Conservation (phyloP, 2,797 vertebrate species). For the Pangasius krempfi region DNA sequence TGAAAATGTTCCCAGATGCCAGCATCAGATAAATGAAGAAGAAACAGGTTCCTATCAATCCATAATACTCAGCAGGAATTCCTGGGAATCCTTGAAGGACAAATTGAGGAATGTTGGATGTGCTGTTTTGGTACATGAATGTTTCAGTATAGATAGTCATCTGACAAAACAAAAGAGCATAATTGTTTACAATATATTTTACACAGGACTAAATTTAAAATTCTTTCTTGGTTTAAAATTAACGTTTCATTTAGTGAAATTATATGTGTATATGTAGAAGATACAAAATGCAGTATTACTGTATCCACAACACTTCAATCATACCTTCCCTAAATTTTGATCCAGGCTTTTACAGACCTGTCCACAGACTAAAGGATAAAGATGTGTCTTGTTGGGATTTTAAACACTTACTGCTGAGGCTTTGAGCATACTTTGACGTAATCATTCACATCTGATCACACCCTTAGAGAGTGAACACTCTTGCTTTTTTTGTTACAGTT, state of each 20-base stretch:
- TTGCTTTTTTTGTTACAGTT: neutral
- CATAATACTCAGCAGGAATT: constrained; percentile 61
- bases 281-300: neutral
- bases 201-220: neutral
- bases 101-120: constrained; percentile 63
- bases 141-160: constrained; percentile 26
- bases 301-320: neutral
- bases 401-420: neutral
- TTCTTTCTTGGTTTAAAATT: neutral
- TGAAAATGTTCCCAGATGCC: constrained; percentile 66
- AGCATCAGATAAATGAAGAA: constrained; percentile 63
- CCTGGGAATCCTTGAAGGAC: constrained; percentile 71
- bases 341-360: neutral
- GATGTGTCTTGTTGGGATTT: neutral
- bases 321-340: neutral
- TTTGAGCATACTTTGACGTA: constrained; percentile 12
- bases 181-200: neutral
- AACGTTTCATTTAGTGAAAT: no score
- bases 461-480: neutral
- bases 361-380: neutral
- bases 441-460: neutral
- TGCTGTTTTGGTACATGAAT: constrained; percentile 56
- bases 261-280: neutral
- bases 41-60: constrained; percentile 54
- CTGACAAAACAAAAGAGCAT: neutral